Base-by-base conservation (phyloP, 2,888 invertebrate species). In the Drosophila buzzatii region DNA sequence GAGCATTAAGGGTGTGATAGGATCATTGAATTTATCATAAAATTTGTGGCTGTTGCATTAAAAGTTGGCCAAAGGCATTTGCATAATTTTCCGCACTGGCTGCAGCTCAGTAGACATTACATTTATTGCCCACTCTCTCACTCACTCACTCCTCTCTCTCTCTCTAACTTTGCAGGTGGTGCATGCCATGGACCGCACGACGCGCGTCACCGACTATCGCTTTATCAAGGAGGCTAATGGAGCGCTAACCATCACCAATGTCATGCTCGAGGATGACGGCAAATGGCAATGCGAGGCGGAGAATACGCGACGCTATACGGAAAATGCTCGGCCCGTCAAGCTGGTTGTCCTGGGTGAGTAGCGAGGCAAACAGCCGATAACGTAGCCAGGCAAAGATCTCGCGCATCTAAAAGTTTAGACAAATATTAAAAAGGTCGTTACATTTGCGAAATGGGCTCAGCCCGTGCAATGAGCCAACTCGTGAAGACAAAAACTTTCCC, bases 251-350 rank as follows among this genome's bases (percentile, higher is more conserved):
- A 93, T 93, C 60, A 92, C 91, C 69, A 93, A 93, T 80, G 93
- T 93, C n/a, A 93, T 93, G 93, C 89, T 93, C 14, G 95, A 96
- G 90, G 96, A 96, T 87, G 95, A 96, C 85, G 96, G 96, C n/a
- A 94, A 94, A 82, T 96, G 96, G 95, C 95, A 94, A 81, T 97
- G 96, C 90, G 95, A 95, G 79, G 95, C 96, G 8, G 95, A 95
- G 85, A 96, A 96, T 89, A 94, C 95, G 4, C 86, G 91, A 35
- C 94, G 95, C 41, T 95, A 95, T 65, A 94, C 95, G 3, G 94
- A 95, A 49, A 95, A 95, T 70, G 95, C 95, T 35, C 94, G 95
- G 87, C 95, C 95, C 49, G 94, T 95, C 78, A 95, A 95, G 91
- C 94, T 96, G 82, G 94, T 95, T 69, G 95, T 95, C 70, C 93